A percentile compares a stretch with the other conserved stretches of the same genome.
phyloP scores from a whole-genome alignment of 2,113 vertebrate species.

The Chaenogobius annularis region DNA sequence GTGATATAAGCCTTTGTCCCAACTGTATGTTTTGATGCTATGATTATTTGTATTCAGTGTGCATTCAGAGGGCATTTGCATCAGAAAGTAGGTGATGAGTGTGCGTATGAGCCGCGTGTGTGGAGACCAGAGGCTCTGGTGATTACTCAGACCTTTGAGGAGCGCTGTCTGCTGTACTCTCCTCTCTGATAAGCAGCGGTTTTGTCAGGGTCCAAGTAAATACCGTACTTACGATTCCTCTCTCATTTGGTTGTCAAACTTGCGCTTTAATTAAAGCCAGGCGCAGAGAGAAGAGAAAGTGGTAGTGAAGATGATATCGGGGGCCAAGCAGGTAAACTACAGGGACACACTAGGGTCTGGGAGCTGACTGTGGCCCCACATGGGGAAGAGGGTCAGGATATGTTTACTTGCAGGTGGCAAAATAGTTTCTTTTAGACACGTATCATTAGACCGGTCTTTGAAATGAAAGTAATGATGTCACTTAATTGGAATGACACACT shows the following conservation, averaged over 20 bases:
- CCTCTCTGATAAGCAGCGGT: slow-evolving; percentile 68
- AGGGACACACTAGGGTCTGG: slow-evolving; percentile 46
- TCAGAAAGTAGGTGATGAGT: slow-evolving; percentile 18
- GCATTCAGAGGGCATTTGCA: slow-evolving; percentile 10
- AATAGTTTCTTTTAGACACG: not conserved
- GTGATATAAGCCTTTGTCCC: slow-evolving; percentile 22
- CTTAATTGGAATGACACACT: not conserved
- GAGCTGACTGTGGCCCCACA: slow-evolving; percentile 47
- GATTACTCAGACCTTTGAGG: slow-evolving; percentile 67
- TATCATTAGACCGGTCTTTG: not conserved
- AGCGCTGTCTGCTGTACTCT: slow-evolving; percentile 48
- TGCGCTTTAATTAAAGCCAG: slow-evolving; percentile 75
- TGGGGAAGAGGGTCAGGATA: slow-evolving; percentile 7
- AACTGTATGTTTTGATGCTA: slow-evolving; percentile 30
- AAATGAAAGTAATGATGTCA: not conserved
- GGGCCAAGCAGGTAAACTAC: slow-evolving; percentile 44
- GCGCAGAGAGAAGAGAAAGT: slow-evolving; percentile 37
- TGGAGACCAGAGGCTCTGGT: slow-evolving; percentile 19
- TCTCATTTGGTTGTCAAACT: slow-evolving; percentile 77
- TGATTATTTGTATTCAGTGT: slow-evolving; percentile 38
- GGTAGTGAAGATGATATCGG: slow-evolving; percentile 76
- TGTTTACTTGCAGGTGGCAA: not conserved
- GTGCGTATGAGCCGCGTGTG: slow-evolving; percentile 8
- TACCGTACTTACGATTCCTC: slow-evolving; percentile 77
- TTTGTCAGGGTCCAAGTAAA: slow-evolving; percentile 73